Evolutionary conservation across 2,113 vertebrate species (phyloP).

Genomic region (Tetrao urogallus): DNA sequence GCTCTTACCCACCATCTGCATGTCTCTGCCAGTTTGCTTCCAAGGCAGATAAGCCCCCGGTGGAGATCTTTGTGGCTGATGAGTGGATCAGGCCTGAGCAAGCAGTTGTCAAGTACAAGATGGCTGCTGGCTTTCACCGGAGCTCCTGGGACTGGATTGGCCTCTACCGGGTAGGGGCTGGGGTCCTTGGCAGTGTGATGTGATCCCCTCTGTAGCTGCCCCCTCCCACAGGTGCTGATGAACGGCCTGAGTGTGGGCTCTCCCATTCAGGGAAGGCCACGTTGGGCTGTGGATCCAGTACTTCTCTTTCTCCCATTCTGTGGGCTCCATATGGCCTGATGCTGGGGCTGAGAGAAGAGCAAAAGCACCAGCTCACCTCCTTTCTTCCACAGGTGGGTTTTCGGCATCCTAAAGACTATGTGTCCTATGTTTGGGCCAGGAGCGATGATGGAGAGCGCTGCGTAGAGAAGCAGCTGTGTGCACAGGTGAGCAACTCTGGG

Average conservation of each 20-base stretch:
- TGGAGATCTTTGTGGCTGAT: conserved; percentile 87
- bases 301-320: neutral
- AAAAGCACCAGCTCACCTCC: neutral
- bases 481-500: conserved; percentile 44
- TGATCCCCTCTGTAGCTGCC: neutral
- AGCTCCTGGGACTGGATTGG: conserved; percentile 99
- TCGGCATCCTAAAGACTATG: conserved; percentile 95
- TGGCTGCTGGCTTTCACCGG: conserved; percentile 85
- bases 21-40: conserved; percentile 86
- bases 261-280: neutral
- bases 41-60: conserved; percentile 84
- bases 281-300: neutral
- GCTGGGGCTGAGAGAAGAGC: neutral
- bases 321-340: neutral
- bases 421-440: conserved; percentile 94
- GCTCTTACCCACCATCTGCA: neutral
- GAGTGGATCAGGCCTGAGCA: conserved; percentile 92
- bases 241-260: neutral
- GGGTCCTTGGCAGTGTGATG: neutral
- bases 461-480: conserved; percentile 43
- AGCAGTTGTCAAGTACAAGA: conserved; percentile 85
- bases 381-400: conserved; percentile 87
- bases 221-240: fast-evolving
- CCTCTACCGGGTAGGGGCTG: conserved; percentile 88
- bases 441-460: conserved; percentile 86